Base-by-base conservation (phyloP, 2,797 vertebrate genomes). In the Zalophus californianus region DNA sequence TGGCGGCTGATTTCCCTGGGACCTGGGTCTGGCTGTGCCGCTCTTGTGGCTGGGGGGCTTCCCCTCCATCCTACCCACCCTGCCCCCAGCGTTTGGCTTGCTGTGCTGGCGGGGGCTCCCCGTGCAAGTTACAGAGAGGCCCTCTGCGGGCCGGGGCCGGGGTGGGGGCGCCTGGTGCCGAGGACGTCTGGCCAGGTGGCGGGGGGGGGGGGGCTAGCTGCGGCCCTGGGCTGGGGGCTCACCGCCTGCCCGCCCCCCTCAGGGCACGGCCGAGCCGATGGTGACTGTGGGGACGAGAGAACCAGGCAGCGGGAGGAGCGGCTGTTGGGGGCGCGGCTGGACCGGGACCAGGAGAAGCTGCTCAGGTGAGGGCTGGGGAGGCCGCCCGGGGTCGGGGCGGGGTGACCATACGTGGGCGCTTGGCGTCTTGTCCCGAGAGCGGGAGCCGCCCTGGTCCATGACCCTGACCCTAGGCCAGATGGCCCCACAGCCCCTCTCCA, bases 301-400 rank as follows among this genome's bases (percentile, higher is more conserved):
- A 94, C 98, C 73, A 99, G 99, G 86, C 99, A 99, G 97, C 99
- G 99, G 8, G 99, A 99, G 50, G 99, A 99, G 92, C 99, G 99
- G 78, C 98, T 99, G 94, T 98, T 99, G 87, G 98, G 99, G 2
- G 98, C 99, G 54, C 99, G 99, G 88, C 98, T 99, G 98, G 99
- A 99, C 96, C 98, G 99, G 2, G 99, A 99, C 96, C 99, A 99
- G 98, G 99, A 99, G 98, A 99, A 99, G 98, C 99, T 99, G 94
- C 99, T 99, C 98, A 99, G 99, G 99, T 99, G 98, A 99, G 98
- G 38, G 29, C 4, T 7, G 6, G 14, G 60, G 29, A 38, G 62
- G 6, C 1, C 6, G 1, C n/a, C 27, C 4, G 2, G 72, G 23
- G 14, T 1, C 0, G 11, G 72, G 48, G 10, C 23, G 41, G 60